Percentiles rank a stretch among this genome's conserved stretches.
These are phyloP conservation scores for Carassius auratus DNA, from an alignment of 2,113 vertebrate genomes.

Conservation along the genomic window DNA sequence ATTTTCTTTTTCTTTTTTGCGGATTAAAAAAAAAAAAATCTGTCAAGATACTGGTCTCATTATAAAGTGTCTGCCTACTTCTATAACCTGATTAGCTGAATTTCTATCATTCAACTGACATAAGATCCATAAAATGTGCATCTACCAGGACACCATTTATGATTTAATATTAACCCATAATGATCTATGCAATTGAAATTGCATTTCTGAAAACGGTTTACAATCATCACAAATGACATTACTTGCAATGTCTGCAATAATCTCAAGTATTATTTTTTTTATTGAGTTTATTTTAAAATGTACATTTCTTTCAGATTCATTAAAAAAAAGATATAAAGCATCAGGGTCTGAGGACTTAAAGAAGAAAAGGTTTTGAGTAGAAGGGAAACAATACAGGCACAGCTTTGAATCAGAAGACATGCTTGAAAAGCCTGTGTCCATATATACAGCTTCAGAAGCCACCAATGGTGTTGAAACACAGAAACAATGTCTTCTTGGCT, in stretches of 20 bases:
- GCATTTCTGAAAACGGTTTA: background rate
- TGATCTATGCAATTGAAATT: background rate
- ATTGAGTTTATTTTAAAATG: conserved; percentile 80
- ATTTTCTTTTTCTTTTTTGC: background rate
- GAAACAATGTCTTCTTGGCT: conserved; percentile 63
- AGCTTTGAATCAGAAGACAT: conserved; percentile 68
- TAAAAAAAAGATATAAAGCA: conserved; percentile 75
- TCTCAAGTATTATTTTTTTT: conserved; percentile 62
- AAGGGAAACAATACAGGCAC: conserved; percentile 71
- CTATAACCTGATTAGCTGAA: background rate
- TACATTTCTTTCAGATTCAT: conserved; percentile 75
- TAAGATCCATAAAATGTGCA: background rate
- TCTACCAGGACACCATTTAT: background rate
- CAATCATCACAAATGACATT: background rate
- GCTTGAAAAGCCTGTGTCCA: conserved; percentile 65
- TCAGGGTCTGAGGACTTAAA: conserved; percentile 70
- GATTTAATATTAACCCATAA: background rate
- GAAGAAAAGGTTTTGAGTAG: conserved; percentile 62
- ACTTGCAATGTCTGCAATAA: conserved; percentile 5
- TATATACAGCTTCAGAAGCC: conserved; percentile 76
- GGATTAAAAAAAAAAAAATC: background rate
- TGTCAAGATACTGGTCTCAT: background rate
- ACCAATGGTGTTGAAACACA: conserved; percentile 61
- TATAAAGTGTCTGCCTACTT: background rate
- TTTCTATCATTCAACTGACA: background rate